A percentile compares a stretch with the other conserved stretches of the same genome.
Evolutionary conservation across 2,113 vertebrate species (phyloP).

Genomic region (Neopipo cinnamomea): DNA sequence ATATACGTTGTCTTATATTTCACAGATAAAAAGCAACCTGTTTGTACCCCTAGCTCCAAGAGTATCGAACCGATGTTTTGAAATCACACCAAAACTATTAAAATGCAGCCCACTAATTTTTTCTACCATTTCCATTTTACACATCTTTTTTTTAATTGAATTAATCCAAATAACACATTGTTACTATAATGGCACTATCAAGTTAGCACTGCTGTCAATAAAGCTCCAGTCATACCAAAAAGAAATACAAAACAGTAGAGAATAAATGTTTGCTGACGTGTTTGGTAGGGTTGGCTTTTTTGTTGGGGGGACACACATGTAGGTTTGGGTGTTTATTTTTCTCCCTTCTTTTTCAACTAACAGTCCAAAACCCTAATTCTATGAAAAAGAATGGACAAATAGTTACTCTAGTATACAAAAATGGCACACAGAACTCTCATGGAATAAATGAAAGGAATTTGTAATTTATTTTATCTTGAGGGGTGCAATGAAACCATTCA

Average conservation of each 20-base stretch:
- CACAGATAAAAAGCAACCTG: not conserved
- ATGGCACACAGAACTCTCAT: not conserved
- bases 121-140: slow-evolving; percentile 23
- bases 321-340: not conserved
- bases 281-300: not conserved
- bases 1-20: not conserved
- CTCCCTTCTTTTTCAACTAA: not conserved
- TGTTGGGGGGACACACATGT: not conserved
- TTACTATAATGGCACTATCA: not conserved
- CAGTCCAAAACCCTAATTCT: not conserved
- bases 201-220: not conserved
- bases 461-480: not conserved
- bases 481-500: not conserved
- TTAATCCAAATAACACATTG: not conserved
- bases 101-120: not conserved
- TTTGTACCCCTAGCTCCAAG: not conserved
- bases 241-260: not conserved
- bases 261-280: not conserved
- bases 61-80: not conserved
- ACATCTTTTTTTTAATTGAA: not conserved
- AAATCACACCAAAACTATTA: not conserved
- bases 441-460: not conserved
- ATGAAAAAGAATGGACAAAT: not conserved
- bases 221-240: not conserved
- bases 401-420: not conserved